Percentiles rank a stretch among this genome's conserved stretches.
phyloP scores from a whole-genome alignment of 30 jellyfish, hydroid and myxozoan genomes.

The Hydractinia symbiolongicarpus region DNA sequence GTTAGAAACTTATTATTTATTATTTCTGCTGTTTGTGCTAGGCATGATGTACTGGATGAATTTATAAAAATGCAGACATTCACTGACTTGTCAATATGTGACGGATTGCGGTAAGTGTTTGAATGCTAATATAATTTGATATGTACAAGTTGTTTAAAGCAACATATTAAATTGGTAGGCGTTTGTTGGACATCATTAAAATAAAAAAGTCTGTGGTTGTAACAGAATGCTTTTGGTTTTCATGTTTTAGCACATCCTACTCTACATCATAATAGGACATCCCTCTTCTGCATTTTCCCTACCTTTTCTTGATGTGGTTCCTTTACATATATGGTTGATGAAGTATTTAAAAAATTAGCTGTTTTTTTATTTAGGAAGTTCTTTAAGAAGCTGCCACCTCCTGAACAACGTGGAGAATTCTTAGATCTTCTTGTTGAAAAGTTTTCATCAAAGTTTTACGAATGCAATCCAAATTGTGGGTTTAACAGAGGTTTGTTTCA shows the following conservation, averaged over 20 bases:
- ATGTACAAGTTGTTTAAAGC: no score
- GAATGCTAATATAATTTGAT: neutral
- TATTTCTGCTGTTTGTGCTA: neutral
- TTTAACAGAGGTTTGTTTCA: slow-evolving; percentile 59
- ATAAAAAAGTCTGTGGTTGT: no score
- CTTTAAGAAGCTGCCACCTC: slow-evolving; percentile 79
- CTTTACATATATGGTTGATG: neutral
- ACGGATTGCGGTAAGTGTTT: neutral
- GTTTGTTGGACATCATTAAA: no score
- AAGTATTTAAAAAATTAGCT: neutral
- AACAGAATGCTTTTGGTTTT: no score
- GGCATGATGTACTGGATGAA: neutral
- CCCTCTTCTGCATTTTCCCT: no score
- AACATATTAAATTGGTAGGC: no score
- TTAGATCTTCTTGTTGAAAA: slow-evolving; percentile 61
- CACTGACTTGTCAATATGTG: neutral
- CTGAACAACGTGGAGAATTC: slow-evolving; percentile 73
- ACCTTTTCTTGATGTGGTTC: neutral
- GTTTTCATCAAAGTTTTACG: slow-evolving; percentile 56
- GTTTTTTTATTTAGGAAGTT: slow-evolving; percentile 40
- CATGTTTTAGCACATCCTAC: no score
- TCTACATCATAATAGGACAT: no score
- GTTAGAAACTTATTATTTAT: no score
- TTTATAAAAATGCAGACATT: neutral
- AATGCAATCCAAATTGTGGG: slow-evolving; percentile 60